Conservation (phyloP, 2,113 vertebrate species). For the Trematocara macrostoma region DNA sequence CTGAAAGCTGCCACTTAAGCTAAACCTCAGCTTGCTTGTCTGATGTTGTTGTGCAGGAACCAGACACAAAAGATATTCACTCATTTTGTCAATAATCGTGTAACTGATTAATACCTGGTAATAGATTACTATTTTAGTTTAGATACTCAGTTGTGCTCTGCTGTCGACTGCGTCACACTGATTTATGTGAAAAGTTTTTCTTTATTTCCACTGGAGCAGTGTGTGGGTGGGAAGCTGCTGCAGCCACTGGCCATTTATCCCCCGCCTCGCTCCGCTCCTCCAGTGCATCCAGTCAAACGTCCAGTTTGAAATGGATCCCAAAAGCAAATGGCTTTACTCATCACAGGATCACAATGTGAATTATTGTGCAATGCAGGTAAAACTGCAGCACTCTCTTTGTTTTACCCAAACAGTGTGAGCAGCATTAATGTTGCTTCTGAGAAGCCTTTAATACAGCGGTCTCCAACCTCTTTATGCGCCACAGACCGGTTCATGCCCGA, state of each 20-base stretch:
- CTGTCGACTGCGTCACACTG: not conserved
- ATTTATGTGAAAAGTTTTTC: not conserved
- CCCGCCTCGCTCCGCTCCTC: not conserved
- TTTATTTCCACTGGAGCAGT: not conserved
- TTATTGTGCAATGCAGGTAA: not conserved
- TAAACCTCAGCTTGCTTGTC: not conserved
- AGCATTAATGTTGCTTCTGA: too few relatives aligned
- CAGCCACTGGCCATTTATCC: not conserved
- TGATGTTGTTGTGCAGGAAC: not conserved
- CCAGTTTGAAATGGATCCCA: not conserved
- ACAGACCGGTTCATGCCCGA: too few relatives aligned
- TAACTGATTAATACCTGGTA: not conserved
- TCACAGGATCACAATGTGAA: not conserved
- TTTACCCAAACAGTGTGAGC: not conserved
- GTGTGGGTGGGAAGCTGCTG: not conserved
- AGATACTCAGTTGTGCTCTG: not conserved
- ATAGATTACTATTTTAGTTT: not conserved
- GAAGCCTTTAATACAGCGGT: not conserved
- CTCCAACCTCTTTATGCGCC: too few relatives aligned
- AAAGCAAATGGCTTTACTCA: not conserved
- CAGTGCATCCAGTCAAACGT: not conserved
- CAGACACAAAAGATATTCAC: not conserved
- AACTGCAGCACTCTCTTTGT: not conserved
- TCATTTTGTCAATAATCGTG: not conserved
- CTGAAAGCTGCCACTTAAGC: not conserved